Evolutionary conservation across 2,113 vertebrate genomes (phyloP), one percentile per base, ranked within the genome.

Genomic region (Tiliqua scincoides): DNA sequence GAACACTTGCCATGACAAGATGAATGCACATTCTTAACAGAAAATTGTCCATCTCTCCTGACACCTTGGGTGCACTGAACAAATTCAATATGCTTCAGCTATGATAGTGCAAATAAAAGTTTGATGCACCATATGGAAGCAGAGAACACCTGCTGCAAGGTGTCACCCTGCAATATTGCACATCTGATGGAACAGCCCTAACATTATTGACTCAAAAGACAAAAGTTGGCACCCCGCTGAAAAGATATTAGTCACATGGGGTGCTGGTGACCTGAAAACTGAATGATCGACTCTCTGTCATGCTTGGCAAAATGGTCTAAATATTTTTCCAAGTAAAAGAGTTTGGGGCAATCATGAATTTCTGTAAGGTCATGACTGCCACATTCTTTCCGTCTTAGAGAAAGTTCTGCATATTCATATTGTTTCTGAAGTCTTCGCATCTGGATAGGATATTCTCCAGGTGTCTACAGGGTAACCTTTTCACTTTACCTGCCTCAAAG

Each of bases 61-160:
- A 92, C 91, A 93, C 91, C 87, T 93, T 89, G 87, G 86, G 77
- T 89, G 87, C 79, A n/a, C 86, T 92, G 90, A 92, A 82, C 79
- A 94, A 94, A 93, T 93, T 90, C 94, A 95, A 90, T 95, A 94
- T 92, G 91, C 82, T 88, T 85, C 87, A 84, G 86, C 85, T 93
- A 94, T 89, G 85, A 95, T 94, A 91, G 92, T 93, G 93, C 87
- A 92, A 93, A 93, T 92, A 94, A 93, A 93, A 85, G 90, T 92
- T 91, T 88, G 91, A 94, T 93, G 89, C 88, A 87, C 91, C 93
- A 93, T 92, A 92, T 95, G 91, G 92, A 92, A 93, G 87, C 91
- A 92, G 91, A 82, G 92, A 94, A 92, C 94, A 95, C 90, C 94
- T 95, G 92, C 94, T 94, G 87, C 89, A 93, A 95, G 91, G 91